Base-by-base conservation (phyloP, 2,888 invertebrate species). In the Dryobotodes eremita region DNA sequence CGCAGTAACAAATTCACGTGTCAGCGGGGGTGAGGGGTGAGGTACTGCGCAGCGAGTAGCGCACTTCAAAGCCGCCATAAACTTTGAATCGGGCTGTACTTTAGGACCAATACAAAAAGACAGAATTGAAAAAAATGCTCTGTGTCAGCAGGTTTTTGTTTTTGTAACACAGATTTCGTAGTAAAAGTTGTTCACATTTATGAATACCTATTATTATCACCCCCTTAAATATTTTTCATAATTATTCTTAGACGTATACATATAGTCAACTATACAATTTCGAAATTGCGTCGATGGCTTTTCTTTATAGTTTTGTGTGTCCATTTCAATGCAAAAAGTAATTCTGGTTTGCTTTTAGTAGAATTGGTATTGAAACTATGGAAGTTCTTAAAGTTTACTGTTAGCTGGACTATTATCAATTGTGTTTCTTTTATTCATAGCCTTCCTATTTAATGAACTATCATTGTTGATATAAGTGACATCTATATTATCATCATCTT, bases 321-420 rank as follows among this genome's bases (percentile, higher is more conserved):
- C 36, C 42, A 26, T 83, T 77, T 66, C 36, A 55, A n/a, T 71
- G 17, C n/a, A 48, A 20, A 71, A 84, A 75, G 59, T 71, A 61
- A 46, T 80, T 59, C 50, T 53, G n/a, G 15, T 15, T 69, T 69
- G 59, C 81, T 85, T 69, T 80, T 69, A 72, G 69, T 65, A 2
- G 55, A 72, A 72, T 85, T 81, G 57, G n/a, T 36, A 59, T 20
- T n/a, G 7, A 55, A 68, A 42, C 20, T 69, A 64, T 36, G 1
- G 15, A 46, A 62, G 6, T 59, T 75, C 7, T 84, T 31, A 50
- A 68, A 71, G 53, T 55, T 71, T 62, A 31, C 8, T 0, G 11
- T 26, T 57, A 57, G 17, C n/a, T 2, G 15, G 20, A 46, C 5
- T 48, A 42, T 55, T 23, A 17, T 65, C 26, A 42, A 31, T 42